phyloP scores from a whole-genome alignment of 2,888 invertebrate species.

The Morpho helenor region DNA sequence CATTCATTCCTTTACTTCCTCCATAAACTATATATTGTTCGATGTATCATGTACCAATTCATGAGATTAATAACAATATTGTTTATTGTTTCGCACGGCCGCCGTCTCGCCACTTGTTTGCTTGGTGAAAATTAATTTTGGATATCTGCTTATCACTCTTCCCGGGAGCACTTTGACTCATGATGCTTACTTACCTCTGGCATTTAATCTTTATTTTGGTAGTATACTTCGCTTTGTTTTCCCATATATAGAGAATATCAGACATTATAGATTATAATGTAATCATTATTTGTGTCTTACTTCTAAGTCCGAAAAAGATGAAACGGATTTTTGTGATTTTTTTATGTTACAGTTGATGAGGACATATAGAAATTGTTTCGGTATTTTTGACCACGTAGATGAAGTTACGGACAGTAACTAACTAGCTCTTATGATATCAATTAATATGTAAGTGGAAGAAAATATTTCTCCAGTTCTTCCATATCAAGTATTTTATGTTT shows the following conservation, averaged over 20 bases:
- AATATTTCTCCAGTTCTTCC: too few species aligned
- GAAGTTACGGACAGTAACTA: too few species aligned
- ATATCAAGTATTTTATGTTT: too few species aligned
- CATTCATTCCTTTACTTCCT: too few species aligned
- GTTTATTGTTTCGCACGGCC: conserved; percentile 51
- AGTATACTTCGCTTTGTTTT: neutral
- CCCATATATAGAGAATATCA: neutral
- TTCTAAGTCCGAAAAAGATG: neutral
- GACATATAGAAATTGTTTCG: too few species aligned
- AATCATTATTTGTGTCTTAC: neutral
- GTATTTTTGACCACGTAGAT: too few species aligned
- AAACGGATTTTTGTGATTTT: too few species aligned
- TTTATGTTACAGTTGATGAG: too few species aligned
- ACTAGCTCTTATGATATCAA: too few species aligned
- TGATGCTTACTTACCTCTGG: conserved; percentile 16
- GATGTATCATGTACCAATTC: conserved; percentile 29
- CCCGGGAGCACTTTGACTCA: conserved; percentile 28
- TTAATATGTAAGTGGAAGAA: too few species aligned
- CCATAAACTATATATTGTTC: conserved; percentile 12
- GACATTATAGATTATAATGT: neutral
- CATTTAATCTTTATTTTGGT: conserved; percentile 4
- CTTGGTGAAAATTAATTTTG: conserved; percentile 38
- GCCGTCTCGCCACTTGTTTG: conserved; percentile 38
- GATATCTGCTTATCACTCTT: conserved; percentile 29
- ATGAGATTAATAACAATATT: conserved; percentile 45